phyloP scores from a whole-genome alignment of 2,888 invertebrate species.

The Scelioninae gen. 2 region DNA sequence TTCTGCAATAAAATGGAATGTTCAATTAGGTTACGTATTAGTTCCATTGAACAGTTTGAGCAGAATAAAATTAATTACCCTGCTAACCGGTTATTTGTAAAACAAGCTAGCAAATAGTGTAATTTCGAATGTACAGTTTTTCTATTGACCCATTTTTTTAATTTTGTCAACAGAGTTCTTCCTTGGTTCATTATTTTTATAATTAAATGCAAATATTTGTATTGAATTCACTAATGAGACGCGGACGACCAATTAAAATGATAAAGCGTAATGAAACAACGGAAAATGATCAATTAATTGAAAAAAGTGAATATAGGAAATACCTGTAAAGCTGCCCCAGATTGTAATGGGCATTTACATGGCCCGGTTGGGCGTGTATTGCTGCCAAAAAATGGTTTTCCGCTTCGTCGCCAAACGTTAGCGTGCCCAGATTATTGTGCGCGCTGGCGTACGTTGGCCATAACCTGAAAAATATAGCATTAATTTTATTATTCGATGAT shows the following conservation, averaged over 20 bases:
- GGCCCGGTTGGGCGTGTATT: conserved; percentile 83
- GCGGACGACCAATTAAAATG: conserved; percentile 1
- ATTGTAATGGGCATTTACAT: conserved; percentile 90
- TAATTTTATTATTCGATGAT: conserved; percentile 18
- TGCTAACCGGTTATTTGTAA: too few species aligned
- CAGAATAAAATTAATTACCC: too few species aligned
- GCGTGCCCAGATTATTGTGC: conserved; percentile 90
- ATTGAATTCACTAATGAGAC: neutral
- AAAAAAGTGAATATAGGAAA: conserved; percentile 14
- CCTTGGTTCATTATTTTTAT: too few species aligned
- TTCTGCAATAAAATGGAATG: too few species aligned
- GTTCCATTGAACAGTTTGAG: too few species aligned
- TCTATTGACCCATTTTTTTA: too few species aligned
- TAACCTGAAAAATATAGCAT: conserved; percentile 77
- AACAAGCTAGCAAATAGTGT: too few species aligned
- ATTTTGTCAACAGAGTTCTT: too few species aligned
- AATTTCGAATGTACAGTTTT: too few species aligned
- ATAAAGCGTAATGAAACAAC: conserved; percentile 28
- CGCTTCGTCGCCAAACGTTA: conserved; percentile 83
- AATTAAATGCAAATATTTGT: too few species aligned
- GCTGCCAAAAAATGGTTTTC: conserved; percentile 87
- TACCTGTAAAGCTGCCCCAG: conserved; percentile 89
- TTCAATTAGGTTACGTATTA: too few species aligned
- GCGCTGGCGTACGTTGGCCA: conserved; percentile 92
- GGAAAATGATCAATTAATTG: conserved; percentile 24